These are phyloP conservation scores for Pollachius pollachius DNA, from an alignment of 2,113 vertebrate species.

Conservation along the genomic window DNA sequence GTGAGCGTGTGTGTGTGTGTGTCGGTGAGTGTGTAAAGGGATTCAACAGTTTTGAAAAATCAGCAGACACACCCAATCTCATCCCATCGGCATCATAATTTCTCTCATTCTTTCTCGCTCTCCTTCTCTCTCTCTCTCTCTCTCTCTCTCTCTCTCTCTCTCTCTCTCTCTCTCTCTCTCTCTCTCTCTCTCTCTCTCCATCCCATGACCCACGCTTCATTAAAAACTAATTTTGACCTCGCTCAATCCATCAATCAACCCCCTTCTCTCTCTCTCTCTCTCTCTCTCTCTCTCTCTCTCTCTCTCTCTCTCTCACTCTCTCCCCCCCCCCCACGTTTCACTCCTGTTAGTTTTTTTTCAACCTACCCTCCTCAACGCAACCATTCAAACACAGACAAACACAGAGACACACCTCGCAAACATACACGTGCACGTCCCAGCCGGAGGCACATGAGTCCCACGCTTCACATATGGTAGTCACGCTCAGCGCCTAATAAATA, in stretches of 20 bases:
- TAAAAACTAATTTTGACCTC: conserved; percentile 19
- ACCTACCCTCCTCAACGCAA: too few species aligned
- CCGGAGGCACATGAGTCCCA: background rate
- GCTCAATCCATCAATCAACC: too few species aligned
- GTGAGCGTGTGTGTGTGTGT: background rate
- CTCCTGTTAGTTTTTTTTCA: too few species aligned
- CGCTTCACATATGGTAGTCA: conserved; percentile 56
- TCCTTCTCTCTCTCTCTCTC: background rate
- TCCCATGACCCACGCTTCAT: background rate
- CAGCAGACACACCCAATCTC: conserved; percentile 1
- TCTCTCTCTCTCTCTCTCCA: conserved; percentile 9
- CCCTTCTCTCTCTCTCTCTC: too few species aligned
- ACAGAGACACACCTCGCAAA: too few species aligned
- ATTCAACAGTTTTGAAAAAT: conserved; percentile 41
- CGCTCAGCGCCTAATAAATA: conserved; percentile 49
- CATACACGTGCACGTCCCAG: too few species aligned
- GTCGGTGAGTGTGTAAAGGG: conserved; percentile 15
- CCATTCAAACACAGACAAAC: too few species aligned
- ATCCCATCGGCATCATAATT: conserved; percentile 5
- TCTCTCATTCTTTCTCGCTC: conserved; percentile 8
- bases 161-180: conserved; percentile 17
- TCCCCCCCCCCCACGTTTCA: too few species aligned
- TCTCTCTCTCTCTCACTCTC: too few species aligned
- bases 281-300: too few species aligned
- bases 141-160: conserved; percentile 14